Evolutionary conservation across 64 coral and sea anemone genomes (phyloP), one percentile per base, ranked within the genome.

Genomic region (Actinia equina): DNA sequence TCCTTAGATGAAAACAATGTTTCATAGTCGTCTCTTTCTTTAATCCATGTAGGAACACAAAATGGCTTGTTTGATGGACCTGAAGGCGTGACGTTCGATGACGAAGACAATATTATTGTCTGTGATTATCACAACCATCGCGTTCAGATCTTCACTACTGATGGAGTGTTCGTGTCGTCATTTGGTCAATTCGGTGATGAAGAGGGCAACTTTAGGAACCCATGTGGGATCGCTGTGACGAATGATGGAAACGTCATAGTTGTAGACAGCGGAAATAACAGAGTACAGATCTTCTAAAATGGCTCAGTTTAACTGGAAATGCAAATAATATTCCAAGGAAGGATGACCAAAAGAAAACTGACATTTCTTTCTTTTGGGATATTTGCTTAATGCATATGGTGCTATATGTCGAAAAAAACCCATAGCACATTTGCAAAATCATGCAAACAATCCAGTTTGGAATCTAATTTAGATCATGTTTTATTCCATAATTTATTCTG

Each of bases 41-140:
- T 0, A 26, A 57, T 69, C 58, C 64, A 43, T 63, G 3, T 49
- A 98, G 95, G 95, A 87, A 94, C 92, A 16, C 89, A 91, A 26
- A 82, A 89, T 64, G 92, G 92, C 43, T 84, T 94, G 88, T 98
- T 98, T 18, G 95, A 98, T 56, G 95, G 95, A 4, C 95, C 95
- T 14, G 95, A 98, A 86, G 95, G 95, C 13, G 89, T 98, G 18
- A 89, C 95, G 3, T 86, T 86, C 15, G 95, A 98, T 77, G 95
- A 98, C 17, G 95, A 98, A 58, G 92, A 94, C 18, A 98, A 98
- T 80, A 89, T 98, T 11, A 43, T 98, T 44, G 95, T 98, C 0
- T 94, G 92, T 79, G 95, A 98, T 41, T 94, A 98, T 52, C 95
- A 98, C 87, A 98, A 94, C 43, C 95, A 94, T 63, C 85, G 93